Percentiles rank a stretch among this genome's conserved stretches.
Conservation (phyloP, 2,797 vertebrate genomes). For the Xiphorhynchus erythropygius region DNA sequence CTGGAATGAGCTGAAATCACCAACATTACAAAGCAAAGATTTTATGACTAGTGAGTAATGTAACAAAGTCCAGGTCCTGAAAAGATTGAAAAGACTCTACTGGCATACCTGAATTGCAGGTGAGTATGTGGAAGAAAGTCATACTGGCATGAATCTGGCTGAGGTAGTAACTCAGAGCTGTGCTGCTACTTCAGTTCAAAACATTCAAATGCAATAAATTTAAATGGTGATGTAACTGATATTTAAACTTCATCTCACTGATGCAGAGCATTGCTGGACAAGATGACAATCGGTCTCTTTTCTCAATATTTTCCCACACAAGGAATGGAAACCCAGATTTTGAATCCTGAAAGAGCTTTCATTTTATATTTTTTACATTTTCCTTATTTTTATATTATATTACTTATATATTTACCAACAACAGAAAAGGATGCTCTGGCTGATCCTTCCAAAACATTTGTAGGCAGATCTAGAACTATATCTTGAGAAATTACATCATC, state of each 20-base stretch:
- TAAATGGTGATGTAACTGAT: not conserved
- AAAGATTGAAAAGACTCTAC: not conserved
- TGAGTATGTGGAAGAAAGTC: not conserved
- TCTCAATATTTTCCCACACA: not conserved
- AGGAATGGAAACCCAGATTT: not conserved
- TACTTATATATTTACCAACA: conserved; percentile 72
- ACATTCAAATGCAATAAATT: not conserved
- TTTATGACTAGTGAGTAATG: not conserved
- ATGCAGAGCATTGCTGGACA: not conserved
- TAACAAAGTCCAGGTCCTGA: not conserved
- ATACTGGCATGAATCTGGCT: not conserved
- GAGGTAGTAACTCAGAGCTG: not conserved
- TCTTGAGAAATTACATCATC: conserved; percentile 55
- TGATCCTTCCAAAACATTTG: conserved; percentile 76
- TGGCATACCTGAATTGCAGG: not conserved
- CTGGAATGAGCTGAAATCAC: not conserved
- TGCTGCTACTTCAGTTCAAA: not conserved
- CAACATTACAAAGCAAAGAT: not conserved
- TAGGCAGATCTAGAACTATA: conserved; percentile 68
- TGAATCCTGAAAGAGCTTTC: not conserved
- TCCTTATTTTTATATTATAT: not conserved
- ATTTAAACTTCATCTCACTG: not conserved
- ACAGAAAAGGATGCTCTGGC: conserved; percentile 73
- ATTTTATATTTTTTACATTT: not conserved
- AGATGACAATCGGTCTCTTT: not conserved